These are phyloP conservation scores for Xerus inauris DNA, from an alignment of 2,113 vertebrate species.

Conservation along the genomic window DNA sequence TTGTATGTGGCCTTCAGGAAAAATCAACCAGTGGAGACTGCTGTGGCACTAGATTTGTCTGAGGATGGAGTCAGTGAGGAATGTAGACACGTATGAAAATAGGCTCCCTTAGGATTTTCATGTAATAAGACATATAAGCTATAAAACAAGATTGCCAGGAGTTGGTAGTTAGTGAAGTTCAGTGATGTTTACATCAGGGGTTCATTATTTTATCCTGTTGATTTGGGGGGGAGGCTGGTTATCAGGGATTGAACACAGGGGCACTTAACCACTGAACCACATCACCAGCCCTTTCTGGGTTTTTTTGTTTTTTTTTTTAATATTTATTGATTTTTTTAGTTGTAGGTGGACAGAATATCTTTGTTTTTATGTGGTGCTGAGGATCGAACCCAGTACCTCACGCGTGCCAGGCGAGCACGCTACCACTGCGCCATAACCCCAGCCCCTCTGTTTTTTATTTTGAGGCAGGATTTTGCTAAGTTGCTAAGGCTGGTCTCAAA, in stretches of 20 bases:
- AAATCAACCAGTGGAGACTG: not conserved
- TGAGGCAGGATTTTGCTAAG: not conserved
- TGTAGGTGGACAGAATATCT: no score
- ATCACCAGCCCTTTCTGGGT: not conserved
- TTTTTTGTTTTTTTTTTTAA: not conserved
- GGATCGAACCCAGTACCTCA: no score
- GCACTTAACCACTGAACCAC: not conserved
- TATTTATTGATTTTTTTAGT: no score
- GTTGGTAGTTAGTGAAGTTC: not conserved
- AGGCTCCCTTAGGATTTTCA: constrained; percentile 7
- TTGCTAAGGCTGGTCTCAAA: not conserved
- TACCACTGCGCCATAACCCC: not conserved
- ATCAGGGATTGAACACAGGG: not conserved
- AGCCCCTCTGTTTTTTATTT: not conserved
- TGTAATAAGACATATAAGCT: not conserved
- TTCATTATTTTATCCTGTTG: not conserved
- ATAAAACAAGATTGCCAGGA: not conserved
- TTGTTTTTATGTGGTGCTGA: no score
- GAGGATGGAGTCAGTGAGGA: not conserved
- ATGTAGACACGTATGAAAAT: not conserved
- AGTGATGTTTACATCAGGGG: not conserved
- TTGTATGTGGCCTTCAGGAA: constrained; percentile 16
- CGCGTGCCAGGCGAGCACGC: no score
- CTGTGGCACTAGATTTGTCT: not conserved
- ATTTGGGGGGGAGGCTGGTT: no score